A percentile compares a stretch with the other conserved stretches of the same genome.
Evolutionary conservation across 1,140 invertebrate genomes (phyloP).

Genomic region (Pollicipes pollicipes): DNA sequence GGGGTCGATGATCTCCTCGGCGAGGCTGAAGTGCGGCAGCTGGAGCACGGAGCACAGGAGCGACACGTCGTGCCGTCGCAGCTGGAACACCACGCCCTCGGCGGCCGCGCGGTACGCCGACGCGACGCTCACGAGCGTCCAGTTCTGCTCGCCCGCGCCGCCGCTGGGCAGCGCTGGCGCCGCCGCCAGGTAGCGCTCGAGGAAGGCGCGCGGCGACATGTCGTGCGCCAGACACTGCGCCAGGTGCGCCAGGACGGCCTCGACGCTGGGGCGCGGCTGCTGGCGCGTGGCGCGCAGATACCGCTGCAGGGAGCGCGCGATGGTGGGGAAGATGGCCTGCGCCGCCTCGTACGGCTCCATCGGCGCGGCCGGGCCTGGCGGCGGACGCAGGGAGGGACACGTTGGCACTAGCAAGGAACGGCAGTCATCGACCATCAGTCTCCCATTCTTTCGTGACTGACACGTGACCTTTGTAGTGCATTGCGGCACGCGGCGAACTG

Average conservation of each 20-base stretch:
- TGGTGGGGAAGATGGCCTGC: conserved; percentile 88
- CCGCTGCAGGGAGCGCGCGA: conserved; percentile 87
- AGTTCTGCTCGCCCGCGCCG: conserved; percentile 77
- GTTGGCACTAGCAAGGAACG: too few relatives aligned
- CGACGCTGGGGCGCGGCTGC: conserved; percentile 83
- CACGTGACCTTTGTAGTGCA: too few relatives aligned
- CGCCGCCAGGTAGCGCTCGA: too few relatives aligned
- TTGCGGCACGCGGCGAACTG: too few relatives aligned
- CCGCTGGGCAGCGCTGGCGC: conserved; percentile 81
- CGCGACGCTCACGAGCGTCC: conserved; percentile 68
- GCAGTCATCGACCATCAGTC: too few relatives aligned
- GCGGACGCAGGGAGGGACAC: too few relatives aligned
- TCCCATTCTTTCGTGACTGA: too few relatives aligned
- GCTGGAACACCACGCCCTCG: conserved; percentile 65
- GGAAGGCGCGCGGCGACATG: too few relatives aligned
- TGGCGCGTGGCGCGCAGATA: conserved; percentile 86
- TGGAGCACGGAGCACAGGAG: conserved; percentile 65
- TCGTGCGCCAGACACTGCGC: conserved; percentile 74
- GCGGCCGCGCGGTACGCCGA: conserved; percentile 61
- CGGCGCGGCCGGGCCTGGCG: too few relatives aligned
- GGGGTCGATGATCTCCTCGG: conserved; percentile 88
- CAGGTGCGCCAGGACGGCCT: conserved; percentile 69
- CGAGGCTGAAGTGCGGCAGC: conserved; percentile 80
- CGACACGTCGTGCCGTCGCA: conserved; percentile 82
- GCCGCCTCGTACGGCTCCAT: conserved; percentile 90